Evolutionary conservation across 1,140 invertebrate genomes (phyloP).

Genomic region (Zaprionus gabonicus): DNA sequence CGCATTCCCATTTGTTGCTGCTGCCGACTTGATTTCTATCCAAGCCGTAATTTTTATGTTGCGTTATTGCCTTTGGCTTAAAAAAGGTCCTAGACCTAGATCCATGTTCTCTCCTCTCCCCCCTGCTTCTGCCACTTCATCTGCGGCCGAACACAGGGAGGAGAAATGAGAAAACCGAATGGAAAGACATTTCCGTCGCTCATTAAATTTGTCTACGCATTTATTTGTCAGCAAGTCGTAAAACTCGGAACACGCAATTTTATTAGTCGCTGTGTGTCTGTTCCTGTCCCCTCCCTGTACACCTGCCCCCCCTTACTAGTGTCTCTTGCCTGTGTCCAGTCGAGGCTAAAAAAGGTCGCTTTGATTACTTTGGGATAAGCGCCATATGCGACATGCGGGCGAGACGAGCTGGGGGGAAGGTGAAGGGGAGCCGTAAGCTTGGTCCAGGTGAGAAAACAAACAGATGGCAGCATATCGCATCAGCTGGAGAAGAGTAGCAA

Average conservation of each 20-base stretch:
- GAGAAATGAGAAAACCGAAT: constrained; percentile 44
- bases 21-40: constrained; percentile 47
- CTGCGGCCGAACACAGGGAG: neutral
- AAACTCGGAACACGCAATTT: constrained; percentile 64
- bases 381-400: constrained; percentile 25
- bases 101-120: neutral
- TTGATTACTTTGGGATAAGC: constrained; percentile 34
- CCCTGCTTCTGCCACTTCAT: constrained; percentile 8
- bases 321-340: neutral
- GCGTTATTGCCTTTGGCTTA: constrained; percentile 45
- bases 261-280: constrained; percentile 41
- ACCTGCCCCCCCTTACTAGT: constrained; percentile 13
- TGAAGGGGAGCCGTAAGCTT: no score
- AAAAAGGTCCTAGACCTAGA: constrained; percentile 24
- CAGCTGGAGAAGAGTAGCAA: neutral
- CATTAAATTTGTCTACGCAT: constrained; percentile 81
- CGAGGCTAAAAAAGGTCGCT: constrained; percentile 36
- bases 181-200: constrained; percentile 76
- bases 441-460: neutral
- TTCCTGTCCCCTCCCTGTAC: neutral
- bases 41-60: constrained; percentile 53
- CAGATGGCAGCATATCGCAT: constrained; percentile 2
- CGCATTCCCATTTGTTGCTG: constrained; percentile 6
- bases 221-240: constrained; percentile 82
- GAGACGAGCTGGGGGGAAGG: neutral